Evolutionary conservation across 1,140 invertebrate genomes (phyloP).

Genomic region (Oscheius sp.): DNA sequence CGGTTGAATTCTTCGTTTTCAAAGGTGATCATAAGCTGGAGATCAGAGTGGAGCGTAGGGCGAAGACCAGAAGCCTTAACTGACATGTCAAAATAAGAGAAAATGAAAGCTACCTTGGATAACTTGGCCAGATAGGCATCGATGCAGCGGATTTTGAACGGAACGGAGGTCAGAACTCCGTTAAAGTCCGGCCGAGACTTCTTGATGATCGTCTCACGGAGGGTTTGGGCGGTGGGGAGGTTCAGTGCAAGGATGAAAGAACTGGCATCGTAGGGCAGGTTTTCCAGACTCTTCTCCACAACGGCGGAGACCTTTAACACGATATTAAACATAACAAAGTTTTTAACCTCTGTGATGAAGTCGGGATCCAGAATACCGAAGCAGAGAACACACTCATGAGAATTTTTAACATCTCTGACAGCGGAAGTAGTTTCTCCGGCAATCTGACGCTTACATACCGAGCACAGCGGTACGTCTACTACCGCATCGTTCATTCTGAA

Average conservation of each 20-base stretch:
- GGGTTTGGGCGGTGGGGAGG: constrained; percentile 47
- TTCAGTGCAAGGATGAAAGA: constrained; percentile 56
- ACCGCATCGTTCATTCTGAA: too few relatives aligned
- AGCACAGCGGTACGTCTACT: constrained; percentile 10
- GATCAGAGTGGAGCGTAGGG: constrained; percentile 51
- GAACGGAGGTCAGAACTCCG: constrained; percentile 36
- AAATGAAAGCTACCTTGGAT: not conserved
- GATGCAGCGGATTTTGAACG: constrained; percentile 42
- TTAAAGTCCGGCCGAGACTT: constrained; percentile 30
- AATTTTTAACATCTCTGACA: not conserved
- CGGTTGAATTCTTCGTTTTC: constrained; percentile 53
- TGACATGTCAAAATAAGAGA: not conserved
- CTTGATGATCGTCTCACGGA: constrained; percentile 41
- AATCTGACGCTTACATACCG: constrained; percentile 21
- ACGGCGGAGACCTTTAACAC: constrained; percentile 27
- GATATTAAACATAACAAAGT: not conserved
- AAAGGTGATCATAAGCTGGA: constrained; percentile 53
- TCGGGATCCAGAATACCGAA: constrained; percentile 41
- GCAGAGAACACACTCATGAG: constrained; percentile 38
- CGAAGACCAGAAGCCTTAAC: constrained; percentile 47
- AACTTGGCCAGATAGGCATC: constrained; percentile 48
- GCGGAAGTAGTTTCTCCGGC: constrained; percentile 18
- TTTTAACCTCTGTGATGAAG: constrained; percentile 29
- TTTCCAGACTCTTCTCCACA: constrained; percentile 21
- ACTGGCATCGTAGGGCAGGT: constrained; percentile 45